Evolutionary conservation across 53 echinoderm and acorn worm genomes (phyloP).

Genomic region (Antedon mediterranea): DNA sequence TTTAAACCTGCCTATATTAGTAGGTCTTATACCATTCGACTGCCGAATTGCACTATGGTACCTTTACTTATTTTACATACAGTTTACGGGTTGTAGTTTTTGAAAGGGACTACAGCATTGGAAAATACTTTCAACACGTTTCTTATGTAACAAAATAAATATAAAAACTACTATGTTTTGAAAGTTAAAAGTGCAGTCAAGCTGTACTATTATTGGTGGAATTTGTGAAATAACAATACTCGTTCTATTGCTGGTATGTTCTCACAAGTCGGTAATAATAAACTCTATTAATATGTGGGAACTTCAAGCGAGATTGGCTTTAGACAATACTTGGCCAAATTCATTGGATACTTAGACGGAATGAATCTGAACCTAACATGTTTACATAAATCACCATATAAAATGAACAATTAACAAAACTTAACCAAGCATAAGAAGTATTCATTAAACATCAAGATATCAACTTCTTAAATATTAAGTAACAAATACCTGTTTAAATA

Average conservation of each 20-base stretch:
- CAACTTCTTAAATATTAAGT: background rate
- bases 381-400: background rate
- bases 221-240: too few relatives aligned
- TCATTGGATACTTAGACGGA: background rate
- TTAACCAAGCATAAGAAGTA: background rate
- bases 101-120: too few relatives aligned
- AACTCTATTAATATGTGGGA: background rate
- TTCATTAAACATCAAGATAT: background rate
- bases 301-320: background rate
- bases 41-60: background rate
- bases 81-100: background rate
- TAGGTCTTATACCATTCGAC: background rate
- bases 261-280: background rate
- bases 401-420: background rate
- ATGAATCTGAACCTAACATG: background rate
- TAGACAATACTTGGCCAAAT: background rate
- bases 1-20: background rate
- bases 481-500: background rate
- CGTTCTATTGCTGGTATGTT: background rate
- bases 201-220: too few relatives aligned
- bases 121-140: too few relatives aligned
- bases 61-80: background rate
- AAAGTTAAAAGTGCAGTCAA: too few relatives aligned
- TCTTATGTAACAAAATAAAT: too few relatives aligned
- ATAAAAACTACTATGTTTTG: too few relatives aligned